Conservation (phyloP, 2,888 invertebrate species). For the Anagyrus pseudococci region DNA sequence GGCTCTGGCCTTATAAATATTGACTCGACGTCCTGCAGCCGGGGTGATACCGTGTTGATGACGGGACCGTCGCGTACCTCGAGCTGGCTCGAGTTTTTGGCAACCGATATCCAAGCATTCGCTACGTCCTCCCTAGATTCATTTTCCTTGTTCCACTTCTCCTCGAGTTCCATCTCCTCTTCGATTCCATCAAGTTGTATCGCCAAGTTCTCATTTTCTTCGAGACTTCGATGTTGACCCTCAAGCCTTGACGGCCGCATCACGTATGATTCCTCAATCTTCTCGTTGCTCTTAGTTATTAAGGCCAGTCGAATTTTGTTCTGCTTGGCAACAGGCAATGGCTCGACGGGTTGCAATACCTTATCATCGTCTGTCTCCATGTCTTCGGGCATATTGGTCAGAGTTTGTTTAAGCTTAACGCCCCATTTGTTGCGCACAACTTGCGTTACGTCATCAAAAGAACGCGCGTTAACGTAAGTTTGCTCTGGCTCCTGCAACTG, state of each 20-base stretch:
- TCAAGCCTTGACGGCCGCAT: constrained; percentile 30
- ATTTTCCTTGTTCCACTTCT: too few species aligned
- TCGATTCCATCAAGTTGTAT: neutral
- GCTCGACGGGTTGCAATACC: too few species aligned
- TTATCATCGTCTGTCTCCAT: too few species aligned
- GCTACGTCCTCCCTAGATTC: constrained; percentile 45
- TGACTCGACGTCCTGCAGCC: constrained; percentile 19
- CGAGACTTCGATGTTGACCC: neutral
- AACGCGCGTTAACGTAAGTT: neutral
- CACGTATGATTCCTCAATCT: neutral
- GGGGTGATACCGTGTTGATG: neutral
- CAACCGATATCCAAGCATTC: constrained; percentile 47
- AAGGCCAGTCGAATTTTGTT: neutral
- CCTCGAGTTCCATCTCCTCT: constrained; percentile 10
- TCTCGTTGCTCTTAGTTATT: neutral
- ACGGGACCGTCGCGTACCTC: neutral
- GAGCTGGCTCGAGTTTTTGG: constrained; percentile 39
- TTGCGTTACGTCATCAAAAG: neutral
- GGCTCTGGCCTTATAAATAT: constrained; percentile 50
- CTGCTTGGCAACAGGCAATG: neutral
- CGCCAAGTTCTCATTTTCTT: constrained; percentile 4
- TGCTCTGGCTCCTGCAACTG: neutral
- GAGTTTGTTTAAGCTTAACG: neutral
- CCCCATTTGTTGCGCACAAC: constrained; percentile 18
- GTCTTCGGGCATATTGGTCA: too few species aligned